These are phyloP conservation scores for Cantharis nigra DNA, from an alignment of 2,888 invertebrate genomes.

Conservation along the genomic window DNA sequence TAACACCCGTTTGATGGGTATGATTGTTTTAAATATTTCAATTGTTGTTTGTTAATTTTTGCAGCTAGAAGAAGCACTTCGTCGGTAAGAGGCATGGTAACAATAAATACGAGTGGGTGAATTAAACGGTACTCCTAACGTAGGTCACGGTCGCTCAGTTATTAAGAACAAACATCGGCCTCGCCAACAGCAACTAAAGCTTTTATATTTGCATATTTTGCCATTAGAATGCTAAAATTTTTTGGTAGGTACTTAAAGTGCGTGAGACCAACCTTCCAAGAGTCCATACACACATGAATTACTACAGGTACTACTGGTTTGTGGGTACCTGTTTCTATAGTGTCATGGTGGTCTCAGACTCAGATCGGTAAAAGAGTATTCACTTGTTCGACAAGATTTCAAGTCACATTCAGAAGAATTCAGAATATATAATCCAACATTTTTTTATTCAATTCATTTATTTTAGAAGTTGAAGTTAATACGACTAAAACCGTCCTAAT, in stretches of 20 bases:
- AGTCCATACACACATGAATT: background rate
- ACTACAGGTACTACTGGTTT: background rate
- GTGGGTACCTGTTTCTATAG: background rate
- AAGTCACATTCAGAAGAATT: too few species aligned
- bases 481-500: background rate
- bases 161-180: constrained; percentile 28
- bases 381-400: background rate
- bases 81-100: background rate
- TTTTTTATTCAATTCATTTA: background rate
- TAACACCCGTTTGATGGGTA: background rate
- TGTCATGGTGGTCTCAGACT: background rate
- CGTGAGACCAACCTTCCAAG: background rate
- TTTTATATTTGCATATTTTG: background rate
- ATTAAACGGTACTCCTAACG: constrained; percentile 18
- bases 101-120: constrained; percentile 7
- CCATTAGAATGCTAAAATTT: background rate
- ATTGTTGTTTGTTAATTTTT: background rate
- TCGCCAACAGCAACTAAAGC: constrained; percentile 9
- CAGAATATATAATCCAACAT: background rate
- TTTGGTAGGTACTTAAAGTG: background rate
- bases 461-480: background rate
- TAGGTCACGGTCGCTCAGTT: constrained; percentile 18
- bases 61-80: background rate
- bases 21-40: background rate
- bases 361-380: background rate